Evolutionary conservation across 2,113 vertebrate species (phyloP), one percentile per base, ranked within the genome.

Genomic region (Sceloporus undulatus): DNA sequence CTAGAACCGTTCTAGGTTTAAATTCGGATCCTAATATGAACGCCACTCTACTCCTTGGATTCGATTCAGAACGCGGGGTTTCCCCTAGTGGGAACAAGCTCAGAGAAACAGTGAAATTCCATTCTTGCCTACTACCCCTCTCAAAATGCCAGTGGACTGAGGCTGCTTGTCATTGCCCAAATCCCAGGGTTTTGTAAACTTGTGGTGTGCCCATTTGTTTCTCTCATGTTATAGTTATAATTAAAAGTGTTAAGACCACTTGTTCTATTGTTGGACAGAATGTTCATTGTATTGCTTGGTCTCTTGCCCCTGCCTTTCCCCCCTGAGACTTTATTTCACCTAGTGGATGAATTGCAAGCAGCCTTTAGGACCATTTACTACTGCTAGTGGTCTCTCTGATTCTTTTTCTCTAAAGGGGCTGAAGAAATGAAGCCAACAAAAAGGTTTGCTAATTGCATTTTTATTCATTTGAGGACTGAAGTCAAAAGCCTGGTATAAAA

Each of bases 381-480:
- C 29, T 19, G 25, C 10, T 10, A 86, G 38, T 25, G 11, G 9
- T 9, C 84, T 68, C 73, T 42, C 34, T 62, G 18, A 71, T 71
- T 84, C 42, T 54, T 71, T 71, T 83, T 71, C 8, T 71, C 68
- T 48, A 84, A 66, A 78, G 40, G 27, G 38, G 27, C 27, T 34
- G 34, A 74, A 59, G 34, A 48, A 66, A 74, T 23, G n/a, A 84
- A 56, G 29, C 48, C n/a, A n/a, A 74, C n/a, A 27, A 23, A 54
- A 74, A 13, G 9, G 21, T 85, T 75, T 75, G 75, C n/a, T 56
- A 34, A 56, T 74, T 59, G 54, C n/a, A 62, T 6, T 85, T 38
- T 85, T 75, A 76, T 42, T 65, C 34, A 85, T 62, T 65, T 27
- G 34, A 76, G 73, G 34, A 34, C 10, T 74, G 71, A 85, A 75